Conservation (phyloP, 1,140 invertebrate species). For the Coelopa frigida region DNA sequence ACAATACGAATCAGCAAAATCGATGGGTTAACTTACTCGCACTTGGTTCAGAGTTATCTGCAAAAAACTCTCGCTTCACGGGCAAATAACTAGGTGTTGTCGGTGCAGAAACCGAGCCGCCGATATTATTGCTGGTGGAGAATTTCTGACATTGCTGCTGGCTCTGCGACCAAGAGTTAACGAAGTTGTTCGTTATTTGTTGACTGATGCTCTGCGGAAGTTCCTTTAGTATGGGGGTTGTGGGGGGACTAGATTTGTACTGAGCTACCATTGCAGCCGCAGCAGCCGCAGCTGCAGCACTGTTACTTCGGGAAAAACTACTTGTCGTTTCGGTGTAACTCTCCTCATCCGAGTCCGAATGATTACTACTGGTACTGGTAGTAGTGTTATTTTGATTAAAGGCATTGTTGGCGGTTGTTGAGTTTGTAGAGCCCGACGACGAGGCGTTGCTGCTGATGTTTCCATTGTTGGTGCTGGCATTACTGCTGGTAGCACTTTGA, state of each 20-base stretch:
- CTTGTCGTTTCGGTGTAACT: too few relatives aligned
- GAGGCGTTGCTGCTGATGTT: constrained; percentile 5
- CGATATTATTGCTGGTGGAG: too few relatives aligned
- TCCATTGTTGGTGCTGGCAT: constrained; percentile 39
- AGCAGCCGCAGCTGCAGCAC: constrained; percentile 6
- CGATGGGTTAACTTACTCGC: constrained; percentile 59
- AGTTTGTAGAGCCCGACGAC: constrained; percentile 4
- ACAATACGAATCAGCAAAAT: too few relatives aligned
- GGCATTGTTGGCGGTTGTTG: not conserved
- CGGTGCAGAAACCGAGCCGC: constrained; percentile 41
- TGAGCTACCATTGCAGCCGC: constrained; percentile 17
- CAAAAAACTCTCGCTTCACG: constrained; percentile 59
- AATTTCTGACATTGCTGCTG: constrained; percentile 39
- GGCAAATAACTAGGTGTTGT: constrained; percentile 42
- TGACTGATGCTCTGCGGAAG: constrained; percentile 38
- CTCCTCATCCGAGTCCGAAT: constrained; percentile 71
- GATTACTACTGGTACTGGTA: constrained; percentile 58
- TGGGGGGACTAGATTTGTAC: constrained; percentile 53
- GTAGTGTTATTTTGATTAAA: constrained; percentile 2
- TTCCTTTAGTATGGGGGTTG: constrained; percentile 51
- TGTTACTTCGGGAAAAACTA: too few relatives aligned
- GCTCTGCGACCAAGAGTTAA: constrained; percentile 42
- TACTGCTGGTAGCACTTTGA: constrained; percentile 27
- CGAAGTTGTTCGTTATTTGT: constrained; percentile 39
- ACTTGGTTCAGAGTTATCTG: constrained; percentile 69